Evolutionary conservation across 2,113 vertebrate genomes (phyloP), one percentile per base, ranked within the genome.

Genomic region (Lagopus leucura): DNA sequence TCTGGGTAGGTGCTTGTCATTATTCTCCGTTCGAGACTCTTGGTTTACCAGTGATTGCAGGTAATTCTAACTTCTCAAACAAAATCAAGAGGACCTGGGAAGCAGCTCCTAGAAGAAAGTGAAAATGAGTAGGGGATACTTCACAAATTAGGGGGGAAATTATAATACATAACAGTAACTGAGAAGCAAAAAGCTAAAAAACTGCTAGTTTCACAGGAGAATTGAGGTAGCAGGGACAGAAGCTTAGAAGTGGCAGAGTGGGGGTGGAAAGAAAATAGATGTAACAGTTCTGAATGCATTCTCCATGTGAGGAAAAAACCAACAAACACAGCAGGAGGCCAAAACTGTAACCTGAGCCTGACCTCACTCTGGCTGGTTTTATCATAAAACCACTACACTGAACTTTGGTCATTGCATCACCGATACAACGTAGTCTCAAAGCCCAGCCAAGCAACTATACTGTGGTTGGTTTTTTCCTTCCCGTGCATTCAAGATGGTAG

Each of bases 351-450:
- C 89, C 80, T n/a, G 47, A 92, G 57, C n/a, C 48, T 87, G 81
- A 95, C 58, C 70, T 92, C 70, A 5, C 12, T 28, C 86, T 76
- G 54, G 45, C 43, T 18, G 58, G 48, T 10, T 76, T 28, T 63
- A 66, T 58, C 82, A 70, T 7, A 73, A 86, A 95, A 93, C 34
- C 79, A 77, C 65, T 2, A 2, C 6, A 55, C 47, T 94, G 86
- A 92, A 94, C 89, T 93, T 94, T 66, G 89, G 57, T 72, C 91
- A 80, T 12, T 92, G 74, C 81, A 65, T 76, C 86, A 95, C 40
- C 3, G 1, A 50, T 21, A 48, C 16, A 76, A 73, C 2, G 1
- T 6, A 34, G 75, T 14, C 43, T 38, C 71, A 73, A 84, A 87
- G 70, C 45, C 40, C 17, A 82, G 52, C 19, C 86, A 91, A 81